Percentiles rank a stretch among this genome's conserved stretches.
Conservation (phyloP, 2,797 vertebrate genomes). For the Parauchenoglanis punctatus region DNA sequence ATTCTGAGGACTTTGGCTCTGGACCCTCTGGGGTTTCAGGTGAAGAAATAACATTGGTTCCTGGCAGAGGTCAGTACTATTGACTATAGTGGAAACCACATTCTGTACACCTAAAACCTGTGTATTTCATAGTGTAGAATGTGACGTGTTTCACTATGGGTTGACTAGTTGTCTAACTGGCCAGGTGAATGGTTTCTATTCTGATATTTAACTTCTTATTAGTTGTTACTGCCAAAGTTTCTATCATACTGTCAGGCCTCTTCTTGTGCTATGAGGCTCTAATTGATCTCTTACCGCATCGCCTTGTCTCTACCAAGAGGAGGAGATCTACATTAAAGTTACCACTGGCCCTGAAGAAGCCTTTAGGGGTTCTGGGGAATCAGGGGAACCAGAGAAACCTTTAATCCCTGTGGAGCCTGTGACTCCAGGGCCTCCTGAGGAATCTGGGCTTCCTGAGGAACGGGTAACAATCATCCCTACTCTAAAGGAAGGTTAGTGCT, state of each 20-base stretch:
- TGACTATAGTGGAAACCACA: constrained; percentile 18
- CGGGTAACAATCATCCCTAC: constrained; percentile 60
- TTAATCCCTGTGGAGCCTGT: constrained; percentile 30
- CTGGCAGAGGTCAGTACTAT: constrained; percentile 76
- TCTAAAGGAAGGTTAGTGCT: constrained; percentile 76
- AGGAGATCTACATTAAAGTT: constrained; percentile 66
- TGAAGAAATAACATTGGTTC: constrained; percentile 67
- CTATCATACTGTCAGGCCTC: constrained; percentile 32
- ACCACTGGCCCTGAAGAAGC: constrained; percentile 67
- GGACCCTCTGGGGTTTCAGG: constrained; percentile 43
- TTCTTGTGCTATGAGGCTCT: constrained; percentile 55
- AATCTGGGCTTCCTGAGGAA: constrained; percentile 31
- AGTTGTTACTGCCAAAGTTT: constrained; percentile 42
- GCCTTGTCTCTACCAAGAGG: constrained; percentile 78
- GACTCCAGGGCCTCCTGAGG: constrained; percentile 27
- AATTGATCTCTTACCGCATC: constrained; percentile 69
- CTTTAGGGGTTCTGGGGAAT: constrained; percentile 68
- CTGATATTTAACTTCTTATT: constrained; percentile 65
- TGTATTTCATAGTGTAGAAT: constrained; percentile 46
- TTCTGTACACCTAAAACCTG: constrained; percentile 8
- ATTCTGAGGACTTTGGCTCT: constrained; percentile 5
- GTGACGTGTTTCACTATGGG: not conserved
- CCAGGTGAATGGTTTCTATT: not conserved
- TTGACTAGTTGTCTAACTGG: constrained; percentile 7
- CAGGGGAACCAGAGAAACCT: not conserved